These are phyloP conservation scores for Cichladusa arquata DNA, from an alignment of 2,113 vertebrate genomes.

Conservation along the genomic window DNA sequence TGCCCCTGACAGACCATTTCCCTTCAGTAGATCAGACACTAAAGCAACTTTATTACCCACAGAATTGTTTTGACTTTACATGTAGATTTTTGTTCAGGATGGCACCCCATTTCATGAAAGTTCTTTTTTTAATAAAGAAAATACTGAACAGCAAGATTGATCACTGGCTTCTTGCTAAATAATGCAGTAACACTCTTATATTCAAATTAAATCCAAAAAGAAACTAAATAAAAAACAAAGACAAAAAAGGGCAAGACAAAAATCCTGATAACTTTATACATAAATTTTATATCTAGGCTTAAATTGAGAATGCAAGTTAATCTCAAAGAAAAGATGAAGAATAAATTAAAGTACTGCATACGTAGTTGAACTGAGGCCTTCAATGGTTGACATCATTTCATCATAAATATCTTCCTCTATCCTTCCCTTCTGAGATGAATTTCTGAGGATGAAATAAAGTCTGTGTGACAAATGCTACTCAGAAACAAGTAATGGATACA, in stretches of 20 bases:
- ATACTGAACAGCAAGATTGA: neutral
- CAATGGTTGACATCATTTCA: conserved; percentile 93
- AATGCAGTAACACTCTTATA: neutral
- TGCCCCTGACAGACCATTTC: neutral
- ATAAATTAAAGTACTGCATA: conserved; percentile 52
- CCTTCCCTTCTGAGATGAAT: conserved; percentile 88
- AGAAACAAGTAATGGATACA: neutral
- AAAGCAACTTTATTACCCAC: neutral
- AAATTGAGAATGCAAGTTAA: neutral
- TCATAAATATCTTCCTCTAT: conserved; percentile 91
- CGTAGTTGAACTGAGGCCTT: conserved; percentile 90
- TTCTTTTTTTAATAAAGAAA: neutral
- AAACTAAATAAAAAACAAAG: neutral
- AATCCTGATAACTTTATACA: neutral
- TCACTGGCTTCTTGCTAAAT: neutral
- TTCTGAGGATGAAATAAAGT: conserved; percentile 73
- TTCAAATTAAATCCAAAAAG: neutral
- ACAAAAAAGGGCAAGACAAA: neutral
- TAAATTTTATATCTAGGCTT: neutral
- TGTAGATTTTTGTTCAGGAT: neutral
- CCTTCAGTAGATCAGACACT: neutral
- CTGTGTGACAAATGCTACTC: neutral
- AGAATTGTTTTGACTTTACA: neutral
- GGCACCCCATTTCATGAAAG: neutral
- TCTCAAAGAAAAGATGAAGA: neutral